Base-by-base conservation (phyloP, 2,113 vertebrate genomes). In the Urocitellus parryii region DNA sequence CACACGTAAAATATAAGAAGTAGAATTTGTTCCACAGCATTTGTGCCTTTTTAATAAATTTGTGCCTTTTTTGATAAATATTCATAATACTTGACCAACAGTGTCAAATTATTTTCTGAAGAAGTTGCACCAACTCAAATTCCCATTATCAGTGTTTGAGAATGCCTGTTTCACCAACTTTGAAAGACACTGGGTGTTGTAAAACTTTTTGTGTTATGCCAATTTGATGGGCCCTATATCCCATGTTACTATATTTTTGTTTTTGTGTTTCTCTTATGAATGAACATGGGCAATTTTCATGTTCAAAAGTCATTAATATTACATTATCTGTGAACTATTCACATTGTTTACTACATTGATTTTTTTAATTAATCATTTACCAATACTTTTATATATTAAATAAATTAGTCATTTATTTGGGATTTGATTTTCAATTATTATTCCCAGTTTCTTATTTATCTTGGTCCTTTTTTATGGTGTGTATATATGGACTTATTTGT, bases 161-260 rank as follows among this genome's bases (percentile, higher is more conserved):
- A 70, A 27, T 81, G 34, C 16, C 56, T 77, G 4, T 88, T 96
- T 80, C 32, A 27, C 86, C 22, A 90, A 84, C 22, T 78, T 89
- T 45, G 45, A 29, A 5, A 90, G 76, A 78, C 17, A 92, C 8
- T 78, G 17, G 11, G 17, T 88, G 5, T 79, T 88, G 22, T 70
- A 68, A 96, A 79, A 70, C 51, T 80, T 93, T 70, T 42, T 88
- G 34, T 51, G 56, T 84, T 80, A 61, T 91, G n/a, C 25, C 65
- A 68, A 39, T 91, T 29, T 63, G 27, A 74, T 81, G 70, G 74
- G 24, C 29, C 34, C 78, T 74, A 32, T 92, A 80, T 86, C 5
- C 51, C 91, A 32, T 85, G 89, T 63, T 92, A 39, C 27, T 92
- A 1, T 73, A 79, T 70, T 84, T 88, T 93, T 65, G 48, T 93